phyloP scores from a whole-genome alignment of 1,140 invertebrate genomes.

The Drosophila equinoxialis region DNA sequence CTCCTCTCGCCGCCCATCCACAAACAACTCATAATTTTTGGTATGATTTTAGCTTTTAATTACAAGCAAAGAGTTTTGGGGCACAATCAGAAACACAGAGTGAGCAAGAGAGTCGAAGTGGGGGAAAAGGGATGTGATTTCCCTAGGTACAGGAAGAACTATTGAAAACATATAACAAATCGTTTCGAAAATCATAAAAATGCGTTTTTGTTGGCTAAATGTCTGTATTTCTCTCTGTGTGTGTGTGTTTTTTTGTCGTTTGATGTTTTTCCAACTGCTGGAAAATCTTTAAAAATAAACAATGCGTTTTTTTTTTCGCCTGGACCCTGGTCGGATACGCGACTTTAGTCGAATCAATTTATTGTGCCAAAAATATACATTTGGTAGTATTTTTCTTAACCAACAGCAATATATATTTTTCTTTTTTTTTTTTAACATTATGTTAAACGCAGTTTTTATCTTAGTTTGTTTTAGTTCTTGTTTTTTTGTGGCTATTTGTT shows the following conservation, averaged over 20 bases:
- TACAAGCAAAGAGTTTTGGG: slow-evolving; percentile 14
- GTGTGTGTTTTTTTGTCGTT: slow-evolving; percentile 69
- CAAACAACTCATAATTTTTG: slow-evolving; percentile 64
- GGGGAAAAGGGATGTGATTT: neutral
- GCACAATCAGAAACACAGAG: neutral
- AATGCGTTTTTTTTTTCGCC: slow-evolving; percentile 32
- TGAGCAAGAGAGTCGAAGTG: too few relatives aligned
- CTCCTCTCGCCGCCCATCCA: slow-evolving; percentile 1
- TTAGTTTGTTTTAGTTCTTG: slow-evolving; percentile 18
- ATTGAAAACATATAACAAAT: slow-evolving; percentile 58
- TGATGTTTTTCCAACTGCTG: slow-evolving; percentile 65
- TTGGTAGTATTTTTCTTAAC: slow-evolving; percentile 48
- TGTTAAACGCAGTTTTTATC: slow-evolving; percentile 26
- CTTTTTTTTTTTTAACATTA: slow-evolving; percentile 43
- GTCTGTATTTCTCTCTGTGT: slow-evolving; percentile 31
- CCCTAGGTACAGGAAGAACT: slow-evolving; percentile 41
- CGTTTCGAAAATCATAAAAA: slow-evolving; percentile 58
- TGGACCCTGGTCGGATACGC: slow-evolving; percentile 19
- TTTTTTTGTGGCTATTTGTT: slow-evolving; percentile 53
- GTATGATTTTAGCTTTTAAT: slow-evolving; percentile 43
- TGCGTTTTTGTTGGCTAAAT: slow-evolving; percentile 61
- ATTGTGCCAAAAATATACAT: slow-evolving; percentile 59
- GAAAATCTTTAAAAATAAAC: slow-evolving; percentile 68
- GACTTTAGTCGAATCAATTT: slow-evolving; percentile 57
- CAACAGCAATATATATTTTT: slow-evolving; percentile 21